Conservation (phyloP, 2,797 vertebrate genomes). For the Spinibarbus caldwelli region DNA sequence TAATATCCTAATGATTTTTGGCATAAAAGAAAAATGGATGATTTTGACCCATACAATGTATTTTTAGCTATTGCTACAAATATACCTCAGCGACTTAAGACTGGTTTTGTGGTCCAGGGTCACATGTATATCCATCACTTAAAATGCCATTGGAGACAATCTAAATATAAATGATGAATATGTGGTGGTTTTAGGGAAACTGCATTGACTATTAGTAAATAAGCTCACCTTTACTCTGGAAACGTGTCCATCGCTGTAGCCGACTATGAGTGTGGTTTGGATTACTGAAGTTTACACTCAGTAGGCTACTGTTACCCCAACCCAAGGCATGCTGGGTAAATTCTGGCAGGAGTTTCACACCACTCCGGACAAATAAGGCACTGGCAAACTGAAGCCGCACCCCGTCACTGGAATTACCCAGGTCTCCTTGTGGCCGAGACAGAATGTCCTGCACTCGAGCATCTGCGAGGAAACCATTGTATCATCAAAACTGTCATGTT, state of each 20-base stretch:
- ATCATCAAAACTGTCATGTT: background rate
- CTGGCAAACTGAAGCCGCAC: conserved; percentile 79
- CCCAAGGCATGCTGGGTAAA: conserved; percentile 73
- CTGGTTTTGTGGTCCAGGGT: too few species aligned
- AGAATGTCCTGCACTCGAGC: conserved; percentile 76
- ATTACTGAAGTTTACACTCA: conserved; percentile 78
- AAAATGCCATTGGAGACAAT: background rate
- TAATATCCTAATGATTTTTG: too few species aligned
- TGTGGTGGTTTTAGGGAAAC: background rate
- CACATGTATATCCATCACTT: conserved; percentile 2
- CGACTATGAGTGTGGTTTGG: conserved; percentile 65
- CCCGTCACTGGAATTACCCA: conserved; percentile 71
- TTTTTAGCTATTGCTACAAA: too few species aligned
- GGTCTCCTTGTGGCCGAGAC: conserved; percentile 59
- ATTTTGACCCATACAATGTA: too few species aligned
- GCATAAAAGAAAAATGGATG: too few species aligned
- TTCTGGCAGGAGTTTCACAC: conserved; percentile 72
- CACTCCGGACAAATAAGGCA: conserved; percentile 77
- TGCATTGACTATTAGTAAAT: background rate
- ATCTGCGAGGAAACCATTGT: conserved; percentile 69
- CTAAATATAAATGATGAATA: background rate
- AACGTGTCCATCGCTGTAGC: conserved; percentile 56
- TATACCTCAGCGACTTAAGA: too few species aligned
- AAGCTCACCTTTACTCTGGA: conserved; percentile 72
- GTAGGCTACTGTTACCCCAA: conserved; percentile 84